phyloP scores from a whole-genome alignment of 2,113 vertebrate species.

The Excalfactoria chinensis region DNA sequence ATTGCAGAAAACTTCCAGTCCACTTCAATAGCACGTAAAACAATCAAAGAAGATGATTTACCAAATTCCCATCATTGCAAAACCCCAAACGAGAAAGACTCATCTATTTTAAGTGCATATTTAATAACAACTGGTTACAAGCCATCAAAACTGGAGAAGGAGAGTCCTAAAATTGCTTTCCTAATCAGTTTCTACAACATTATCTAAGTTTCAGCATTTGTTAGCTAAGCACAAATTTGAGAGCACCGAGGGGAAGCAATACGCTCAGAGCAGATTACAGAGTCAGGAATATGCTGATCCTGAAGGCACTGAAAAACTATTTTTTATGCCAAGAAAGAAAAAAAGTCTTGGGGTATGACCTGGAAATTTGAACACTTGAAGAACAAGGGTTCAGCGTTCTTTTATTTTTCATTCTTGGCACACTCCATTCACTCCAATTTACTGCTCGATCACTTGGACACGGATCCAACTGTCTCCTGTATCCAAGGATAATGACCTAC shows the following conservation, averaged over 20 bases:
- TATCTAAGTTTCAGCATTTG: slow-evolving; percentile 46
- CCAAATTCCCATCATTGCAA: not conserved
- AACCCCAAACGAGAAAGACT: not conserved
- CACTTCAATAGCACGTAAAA: not conserved
- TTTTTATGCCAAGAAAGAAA: slow-evolving; percentile 64
- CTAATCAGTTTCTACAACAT: slow-evolving; percentile 53
- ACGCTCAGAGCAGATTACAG: slow-evolving; percentile 57
- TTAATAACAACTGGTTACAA: slow-evolving; percentile 10
- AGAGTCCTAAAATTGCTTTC: slow-evolving; percentile 25
- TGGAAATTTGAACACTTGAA: slow-evolving; percentile 66
- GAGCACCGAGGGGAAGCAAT: slow-evolving; percentile 61
- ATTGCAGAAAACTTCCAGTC: not conserved
- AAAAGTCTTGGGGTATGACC: slow-evolving; percentile 62
- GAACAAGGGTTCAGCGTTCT: slow-evolving; percentile 62
- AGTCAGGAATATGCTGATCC: slow-evolving; percentile 72
- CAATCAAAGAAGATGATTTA: not conserved
- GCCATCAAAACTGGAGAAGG: not conserved
- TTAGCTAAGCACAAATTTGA: slow-evolving; percentile 61
- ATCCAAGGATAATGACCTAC: slow-evolving; percentile 76
- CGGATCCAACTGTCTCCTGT: slow-evolving; percentile 71
- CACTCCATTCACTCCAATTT: slow-evolving; percentile 55
- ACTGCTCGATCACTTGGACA: slow-evolving; percentile 68
- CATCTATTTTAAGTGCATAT: slow-evolving; percentile 11
- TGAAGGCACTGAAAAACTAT: slow-evolving; percentile 41
- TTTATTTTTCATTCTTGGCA: slow-evolving; percentile 57